Evolutionary conservation across 2,113 vertebrate genomes (phyloP), one percentile per base, ranked within the genome.

Genomic region (Oncorhynchus clarkii): DNA sequence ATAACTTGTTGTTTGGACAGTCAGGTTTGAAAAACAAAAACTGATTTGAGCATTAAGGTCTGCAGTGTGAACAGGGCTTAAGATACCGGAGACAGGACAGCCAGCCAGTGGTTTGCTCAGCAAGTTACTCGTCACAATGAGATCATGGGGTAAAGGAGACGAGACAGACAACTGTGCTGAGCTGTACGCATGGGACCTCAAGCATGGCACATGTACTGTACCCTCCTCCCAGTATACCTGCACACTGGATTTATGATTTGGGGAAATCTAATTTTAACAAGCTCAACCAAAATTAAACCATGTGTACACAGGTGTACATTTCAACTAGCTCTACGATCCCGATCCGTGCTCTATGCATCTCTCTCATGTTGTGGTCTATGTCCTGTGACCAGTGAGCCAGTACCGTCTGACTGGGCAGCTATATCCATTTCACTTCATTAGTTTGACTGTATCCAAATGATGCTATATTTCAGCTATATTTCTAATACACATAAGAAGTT

Each of bases 211-310:
- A 22, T 65, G 24, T n/a, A 22, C 20, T 65, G 22, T 60, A 24
- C 39, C 20, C n/a, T 67, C 49, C n/a, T 67, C 49, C n/a, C 20
- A 67, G 20, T 54, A 14, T 54, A 54, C 49, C 49, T 18, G 3
- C 13, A 2, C 59, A 13, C 74, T 45, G 34, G 60, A 80, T 77
- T 87, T 80, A 79, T 72, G 74, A 73, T 85, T 72, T 48, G 73
- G 80, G 77, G 77, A 81, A 82, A 81, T 81, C 51, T 62, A 74
- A 71, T 82, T 45, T 85, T 80, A 70, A 84, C 51, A 71, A 79
- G 71, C 29, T 66, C 54, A 57, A 11, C 60, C 67, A 76, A 82
- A 82, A 82, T 77, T 62, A 73, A 80, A 68, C n/a, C 3, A 18
- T 74, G 68, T 81, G 76, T 76, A 67, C 68, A 77, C 78, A 74